These are phyloP conservation scores for Eupithecia pulchellata DNA, from an alignment of 2,888 invertebrate species.

Conservation along the genomic window DNA sequence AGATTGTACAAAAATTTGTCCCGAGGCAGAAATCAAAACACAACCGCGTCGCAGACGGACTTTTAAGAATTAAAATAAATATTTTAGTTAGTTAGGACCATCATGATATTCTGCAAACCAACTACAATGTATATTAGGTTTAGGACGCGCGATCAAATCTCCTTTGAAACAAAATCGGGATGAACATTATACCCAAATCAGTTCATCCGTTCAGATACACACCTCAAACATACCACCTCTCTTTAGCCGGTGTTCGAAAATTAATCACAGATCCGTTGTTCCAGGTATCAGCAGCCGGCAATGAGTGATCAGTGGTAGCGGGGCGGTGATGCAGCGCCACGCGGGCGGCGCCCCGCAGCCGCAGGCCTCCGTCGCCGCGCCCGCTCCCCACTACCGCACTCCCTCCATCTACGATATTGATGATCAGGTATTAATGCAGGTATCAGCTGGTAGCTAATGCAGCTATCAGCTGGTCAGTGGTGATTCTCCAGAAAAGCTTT, in stretches of 20 bases:
- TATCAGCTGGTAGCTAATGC: too few relatives aligned
- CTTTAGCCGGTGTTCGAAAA: background rate
- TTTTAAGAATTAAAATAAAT: background rate
- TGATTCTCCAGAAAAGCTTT: too few relatives aligned
- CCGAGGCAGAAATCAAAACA: too few relatives aligned
- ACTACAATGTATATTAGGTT: too few relatives aligned
- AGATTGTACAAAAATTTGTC: too few relatives aligned
- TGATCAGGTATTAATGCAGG: conserved; percentile 74
- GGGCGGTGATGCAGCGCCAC: conserved; percentile 83
- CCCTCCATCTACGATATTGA: conserved; percentile 78
- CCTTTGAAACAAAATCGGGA: background rate
- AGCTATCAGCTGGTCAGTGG: too few relatives aligned
- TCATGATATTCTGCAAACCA: too few relatives aligned
- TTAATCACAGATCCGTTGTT: conserved; percentile 22
- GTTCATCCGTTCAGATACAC: background rate
- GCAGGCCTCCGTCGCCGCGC: conserved; percentile 71
- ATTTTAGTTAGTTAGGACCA: background rate
- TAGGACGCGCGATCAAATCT: background rate
- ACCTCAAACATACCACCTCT: background rate
- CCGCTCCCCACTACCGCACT: conserved; percentile 67
- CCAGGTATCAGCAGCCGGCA: conserved; percentile 59
- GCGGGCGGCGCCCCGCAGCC: conserved; percentile 81
- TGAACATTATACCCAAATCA: background rate
- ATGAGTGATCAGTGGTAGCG: conserved; percentile 78
- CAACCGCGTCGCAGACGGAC: too few relatives aligned